Percentiles rank a stretch among this genome's conserved stretches.
These are phyloP conservation scores for Dyspetes luteomarginatus DNA, from an alignment of 2,888 invertebrate genomes.

Conservation along the genomic window DNA sequence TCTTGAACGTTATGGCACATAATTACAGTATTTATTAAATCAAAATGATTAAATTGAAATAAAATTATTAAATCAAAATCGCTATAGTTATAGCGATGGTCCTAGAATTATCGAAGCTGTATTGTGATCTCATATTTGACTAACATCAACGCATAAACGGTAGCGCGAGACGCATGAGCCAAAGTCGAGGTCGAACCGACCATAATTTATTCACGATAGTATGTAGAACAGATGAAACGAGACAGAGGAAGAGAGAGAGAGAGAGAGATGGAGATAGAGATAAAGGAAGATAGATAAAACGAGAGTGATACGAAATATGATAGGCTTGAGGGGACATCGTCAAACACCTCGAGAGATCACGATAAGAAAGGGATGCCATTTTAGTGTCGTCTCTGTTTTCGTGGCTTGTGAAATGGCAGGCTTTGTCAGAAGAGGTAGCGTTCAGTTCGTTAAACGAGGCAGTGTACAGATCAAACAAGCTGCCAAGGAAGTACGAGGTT, in stretches of 20 bases:
- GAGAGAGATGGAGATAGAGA: not conserved
- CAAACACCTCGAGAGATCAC: slow-evolving; percentile 64
- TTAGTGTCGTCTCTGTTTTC: slow-evolving; percentile 66
- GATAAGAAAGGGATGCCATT: slow-evolving; percentile 65
- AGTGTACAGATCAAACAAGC: slow-evolving; percentile 85
- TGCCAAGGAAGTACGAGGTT: slow-evolving; percentile 85
- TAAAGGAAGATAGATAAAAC: slow-evolving; percentile 13
- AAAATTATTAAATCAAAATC: not conserved
- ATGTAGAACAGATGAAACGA: slow-evolving; percentile 11
- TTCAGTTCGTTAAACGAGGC: slow-evolving; percentile 83
- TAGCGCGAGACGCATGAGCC: slow-evolving; percentile 56
- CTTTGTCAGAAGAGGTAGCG: slow-evolving; percentile 80
- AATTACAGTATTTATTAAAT: no score
- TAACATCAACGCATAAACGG: not conserved
- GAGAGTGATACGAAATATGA: not conserved
- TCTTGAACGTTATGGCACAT: no score
- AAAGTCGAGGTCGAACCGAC: slow-evolving; percentile 74
- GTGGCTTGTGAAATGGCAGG: slow-evolving; percentile 79
- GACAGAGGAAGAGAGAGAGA: not conserved
- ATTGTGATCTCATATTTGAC: not conserved
- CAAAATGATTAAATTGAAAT: no score
- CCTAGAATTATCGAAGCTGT: not conserved
- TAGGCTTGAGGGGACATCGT: slow-evolving; percentile 59
- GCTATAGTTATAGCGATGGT: not conserved
- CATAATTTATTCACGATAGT: slow-evolving; percentile 69